Evolutionary conservation across 2,888 invertebrate genomes (phyloP), one percentile per base, ranked within the genome.

Genomic region (Eupithecia vulgata): DNA sequence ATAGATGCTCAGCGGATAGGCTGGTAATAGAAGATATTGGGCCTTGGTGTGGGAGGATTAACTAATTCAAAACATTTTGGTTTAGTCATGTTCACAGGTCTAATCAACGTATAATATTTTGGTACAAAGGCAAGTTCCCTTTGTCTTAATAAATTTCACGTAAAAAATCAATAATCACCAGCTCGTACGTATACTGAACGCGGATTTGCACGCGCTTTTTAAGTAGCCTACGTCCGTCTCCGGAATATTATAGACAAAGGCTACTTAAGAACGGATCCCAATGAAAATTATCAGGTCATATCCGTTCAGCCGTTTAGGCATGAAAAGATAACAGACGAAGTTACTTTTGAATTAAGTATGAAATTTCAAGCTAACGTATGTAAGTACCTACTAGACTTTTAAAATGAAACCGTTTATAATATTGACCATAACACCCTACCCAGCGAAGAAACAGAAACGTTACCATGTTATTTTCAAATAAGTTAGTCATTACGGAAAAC

Each of bases 401-500:
- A 21, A 8, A 57, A 25, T 25, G 2, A 59, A 59, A 30, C 25
- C 45, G 3, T 37, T 64, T 40, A 65, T 40, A 25, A 65, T 42
- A 42, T 40, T 64, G 45, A 66, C 57, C 57, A 15, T 68, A 71
- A 30, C 66, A 48, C 12, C 69, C 40, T 66, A 35, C 62, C 21
- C 37, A 10, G n/a, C 21, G n/a, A 37, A 64, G 21, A 17, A 72
- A 68, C 62, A 59, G 12, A 52, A 66, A 40, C 8, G 21, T 12
- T n/a, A 76, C 70, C 71, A 66, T 76, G 70, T 76, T 70, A 80
- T 78, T 76, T 77, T 76, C 76, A 74, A 71, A 77, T 75, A 76
- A 79, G 72, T 79, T 73, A 77, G 77, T 76, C 67, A 76, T 80
- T 78, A 76, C 37, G 74, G 67, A 75, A 76, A 77, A 80, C 78